phyloP scores from a whole-genome alignment of 2,888 invertebrate species.

The Andrena haemorrhoa region DNA sequence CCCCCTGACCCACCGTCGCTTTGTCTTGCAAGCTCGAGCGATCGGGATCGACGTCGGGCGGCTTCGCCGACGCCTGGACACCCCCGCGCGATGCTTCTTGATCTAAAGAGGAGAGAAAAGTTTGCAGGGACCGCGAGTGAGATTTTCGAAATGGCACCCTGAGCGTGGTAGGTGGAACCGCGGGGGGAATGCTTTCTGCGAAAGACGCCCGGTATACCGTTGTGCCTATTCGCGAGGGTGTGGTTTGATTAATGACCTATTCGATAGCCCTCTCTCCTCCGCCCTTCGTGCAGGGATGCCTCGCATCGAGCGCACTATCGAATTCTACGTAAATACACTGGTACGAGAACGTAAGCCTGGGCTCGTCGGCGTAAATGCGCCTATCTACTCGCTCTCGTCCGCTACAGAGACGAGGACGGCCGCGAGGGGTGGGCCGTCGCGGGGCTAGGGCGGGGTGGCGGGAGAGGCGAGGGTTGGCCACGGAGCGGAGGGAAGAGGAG shows the following conservation, averaged over 20 bases:
- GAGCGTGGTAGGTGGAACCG: neutral
- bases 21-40: neutral
- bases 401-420: slow-evolving; percentile 31
- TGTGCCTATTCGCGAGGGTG: slow-evolving; percentile 82
- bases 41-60: neutral
- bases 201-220: slow-evolving; percentile 78
- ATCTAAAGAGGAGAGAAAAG: neutral
- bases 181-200: slow-evolving; percentile 49
- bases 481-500: neutral
- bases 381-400: slow-evolving; percentile 47
- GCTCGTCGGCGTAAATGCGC: slow-evolving; percentile 61
- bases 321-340: slow-evolving; percentile 81
- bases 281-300: slow-evolving; percentile 77
- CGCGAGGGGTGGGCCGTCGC: neutral
- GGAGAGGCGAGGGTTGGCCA: neutral
- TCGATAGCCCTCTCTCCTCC: slow-evolving; percentile 75
- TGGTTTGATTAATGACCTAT: slow-evolving; percentile 85
- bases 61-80: too few species aligned
- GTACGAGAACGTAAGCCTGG: slow-evolving; percentile 71
- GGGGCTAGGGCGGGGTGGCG: neutral
- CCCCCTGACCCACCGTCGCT: neutral
- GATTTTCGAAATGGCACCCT: neutral
- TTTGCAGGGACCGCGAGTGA: neutral
- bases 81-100: neutral
- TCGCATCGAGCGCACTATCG: slow-evolving; percentile 80